These are phyloP conservation scores for Phengaris arion DNA, from an alignment of 2,888 invertebrate genomes.

Conservation along the genomic window DNA sequence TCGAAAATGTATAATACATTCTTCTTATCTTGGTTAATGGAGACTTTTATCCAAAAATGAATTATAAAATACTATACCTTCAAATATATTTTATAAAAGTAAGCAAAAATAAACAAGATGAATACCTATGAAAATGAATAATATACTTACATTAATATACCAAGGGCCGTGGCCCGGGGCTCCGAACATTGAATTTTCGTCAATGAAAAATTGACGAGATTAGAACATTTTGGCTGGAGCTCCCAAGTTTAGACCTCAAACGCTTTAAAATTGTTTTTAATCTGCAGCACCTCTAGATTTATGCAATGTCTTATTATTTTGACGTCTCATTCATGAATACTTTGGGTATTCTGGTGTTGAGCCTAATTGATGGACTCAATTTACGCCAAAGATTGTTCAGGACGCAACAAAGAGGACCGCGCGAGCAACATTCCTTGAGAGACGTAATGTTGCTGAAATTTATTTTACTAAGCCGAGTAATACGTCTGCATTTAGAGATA, in stretches of 20 bases:
- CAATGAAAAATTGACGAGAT: constrained; percentile 63
- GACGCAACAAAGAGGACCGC: constrained; percentile 23
- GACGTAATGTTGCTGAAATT: background rate
- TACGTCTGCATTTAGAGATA: background rate
- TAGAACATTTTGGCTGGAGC: constrained; percentile 58
- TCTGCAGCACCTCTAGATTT: constrained; percentile 44
- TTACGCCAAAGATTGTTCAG: constrained; percentile 41
- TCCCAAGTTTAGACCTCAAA: constrained; percentile 45
- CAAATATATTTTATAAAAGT: background rate
- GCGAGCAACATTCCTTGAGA: background rate
- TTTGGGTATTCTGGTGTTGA: constrained; percentile 45
- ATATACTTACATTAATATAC: constrained; percentile 16
- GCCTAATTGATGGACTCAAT: constrained; percentile 47
- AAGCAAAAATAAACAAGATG: background rate
- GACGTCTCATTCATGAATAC: constrained; percentile 59
- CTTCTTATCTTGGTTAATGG: no score
- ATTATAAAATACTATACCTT: no score
- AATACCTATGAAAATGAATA: background rate
- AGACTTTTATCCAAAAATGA: no score
- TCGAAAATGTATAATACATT: no score
- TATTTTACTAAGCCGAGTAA: constrained; percentile 1
- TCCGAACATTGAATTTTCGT: constrained; percentile 29
- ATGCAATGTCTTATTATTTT: constrained; percentile 68
- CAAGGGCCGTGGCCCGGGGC: constrained; percentile 28
- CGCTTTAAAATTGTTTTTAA: constrained; percentile 18